Evolutionary conservation across 2,888 invertebrate species (phyloP), one percentile per base, ranked within the genome.

Genomic region (Campoplex capitator): DNA sequence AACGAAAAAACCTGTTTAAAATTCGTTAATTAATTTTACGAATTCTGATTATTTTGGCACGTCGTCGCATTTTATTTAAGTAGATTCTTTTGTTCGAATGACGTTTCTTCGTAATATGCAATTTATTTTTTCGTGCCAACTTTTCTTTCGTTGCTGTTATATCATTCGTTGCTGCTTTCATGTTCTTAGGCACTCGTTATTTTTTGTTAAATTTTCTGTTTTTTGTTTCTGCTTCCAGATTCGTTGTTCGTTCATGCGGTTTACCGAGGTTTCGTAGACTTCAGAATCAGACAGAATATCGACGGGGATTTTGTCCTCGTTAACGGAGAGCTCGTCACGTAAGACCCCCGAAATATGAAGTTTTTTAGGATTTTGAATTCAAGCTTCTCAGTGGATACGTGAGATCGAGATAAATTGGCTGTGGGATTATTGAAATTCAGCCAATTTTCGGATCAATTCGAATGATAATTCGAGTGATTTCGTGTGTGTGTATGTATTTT

Each of bases 171-270:
- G 16, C 32, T 28, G 28, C 13, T 13, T 28, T 13, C 28, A 11
- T 42, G n/a, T 23, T 68, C 45, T 70, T 13, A 42, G 11, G 42
- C 35, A 32, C 54, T 11, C 80, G 75, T 71, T 48, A 80, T 48
- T 16, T 28, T 45, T n/a, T 11, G 2, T 62, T 38, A 42, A 18
- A 71, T 77, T 16, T 51, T 28, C 73, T 0, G 45, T 18, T 42
- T 18, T 16, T 42, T 65, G 23, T 65, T 54, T 88, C 45, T 23
- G 65, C 54, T 91, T 90, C 38, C 89, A 91, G 91, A 91, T 89
- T 88, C 85, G 86, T 87, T 80, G 88, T 84, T 76, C 78, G 77
- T 76, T 78, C 74, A 56, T 56, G 83, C 80, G 86, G 84, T 88
- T 80, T 70, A 87, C 90, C 84, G 90, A 87, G 87, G 74, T 71